Conservation (phyloP, 2,113 vertebrate species). For the Felis chaus region DNA sequence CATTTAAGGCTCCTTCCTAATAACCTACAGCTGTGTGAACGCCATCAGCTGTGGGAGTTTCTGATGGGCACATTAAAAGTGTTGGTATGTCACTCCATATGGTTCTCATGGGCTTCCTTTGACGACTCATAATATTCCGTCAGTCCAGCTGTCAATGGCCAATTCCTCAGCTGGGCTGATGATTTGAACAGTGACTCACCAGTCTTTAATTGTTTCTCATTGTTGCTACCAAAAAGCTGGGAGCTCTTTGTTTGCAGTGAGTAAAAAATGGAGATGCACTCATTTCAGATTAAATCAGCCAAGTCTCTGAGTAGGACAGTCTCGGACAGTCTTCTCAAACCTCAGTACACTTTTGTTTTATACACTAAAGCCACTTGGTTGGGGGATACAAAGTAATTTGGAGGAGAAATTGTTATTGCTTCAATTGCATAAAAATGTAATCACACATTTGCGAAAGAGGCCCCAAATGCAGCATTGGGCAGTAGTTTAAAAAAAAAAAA, state of each 20-base stretch:
- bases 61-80: constrained; percentile 33
- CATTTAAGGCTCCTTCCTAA: constrained; percentile 67
- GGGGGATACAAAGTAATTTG: neutral
- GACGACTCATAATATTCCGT: neutral
- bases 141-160: constrained; percentile 33
- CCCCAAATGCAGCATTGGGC: constrained; percentile 30
- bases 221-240: neutral
- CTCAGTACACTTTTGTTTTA: neutral
- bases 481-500: constrained; percentile 23
- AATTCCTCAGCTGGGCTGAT: constrained; percentile 34
- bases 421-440: constrained; percentile 38
- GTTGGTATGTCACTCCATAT: constrained; percentile 39
- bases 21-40: constrained; percentile 74
- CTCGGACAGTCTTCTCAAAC: neutral
- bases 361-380: neutral
- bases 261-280: neutral
- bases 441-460: constrained; percentile 18
- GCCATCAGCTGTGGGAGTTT: constrained; percentile 19
- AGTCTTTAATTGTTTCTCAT: constrained; percentile 16
- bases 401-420: constrained; percentile 17
- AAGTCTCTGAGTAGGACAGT: neutral
- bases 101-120: constrained; percentile 23
- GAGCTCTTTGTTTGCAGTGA: neutral
- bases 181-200: constrained; percentile 14
- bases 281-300: neutral